Conservation (phyloP, 1,140 invertebrate species). For the Brachionus angularis region DNA sequence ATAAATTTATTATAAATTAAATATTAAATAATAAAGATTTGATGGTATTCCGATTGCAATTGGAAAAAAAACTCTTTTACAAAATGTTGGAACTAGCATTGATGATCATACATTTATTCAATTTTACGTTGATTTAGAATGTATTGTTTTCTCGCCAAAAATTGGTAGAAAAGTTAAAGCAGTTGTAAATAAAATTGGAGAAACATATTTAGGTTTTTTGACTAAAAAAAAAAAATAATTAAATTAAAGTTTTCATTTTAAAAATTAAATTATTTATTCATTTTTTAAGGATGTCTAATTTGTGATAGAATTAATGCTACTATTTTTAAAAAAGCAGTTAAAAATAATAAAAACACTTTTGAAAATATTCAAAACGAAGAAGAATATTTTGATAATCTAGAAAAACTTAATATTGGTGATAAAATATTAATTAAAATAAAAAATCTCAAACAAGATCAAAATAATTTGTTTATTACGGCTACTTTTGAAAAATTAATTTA, state of each 20-base stretch:
- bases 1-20: background rate
- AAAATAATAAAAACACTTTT: constrained; percentile 3
- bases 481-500: constrained; percentile 26
- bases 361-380: background rate
- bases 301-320: constrained; percentile 38
- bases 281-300: background rate
- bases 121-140: constrained; percentile 41
- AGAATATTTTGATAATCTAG: background rate
- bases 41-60: constrained; percentile 29
- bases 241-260: background rate
- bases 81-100: constrained; percentile 31
- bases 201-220: constrained; percentile 12
- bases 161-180: constrained; percentile 37
- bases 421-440: constrained; percentile 39
- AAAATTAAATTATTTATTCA: background rate
- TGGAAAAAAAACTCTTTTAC: constrained; percentile 28
- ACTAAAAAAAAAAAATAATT: too few relatives aligned
- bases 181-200: constrained; percentile 37
- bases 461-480: constrained; percentile 39
- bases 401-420: constrained; percentile 19
- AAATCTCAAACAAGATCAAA: constrained; percentile 31
- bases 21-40: background rate
- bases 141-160: constrained; percentile 30
- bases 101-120: constrained; percentile 38
- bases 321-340: background rate